phyloP scores from a whole-genome alignment of 2,113 vertebrate species.

The Atlantisia rogersi region DNA sequence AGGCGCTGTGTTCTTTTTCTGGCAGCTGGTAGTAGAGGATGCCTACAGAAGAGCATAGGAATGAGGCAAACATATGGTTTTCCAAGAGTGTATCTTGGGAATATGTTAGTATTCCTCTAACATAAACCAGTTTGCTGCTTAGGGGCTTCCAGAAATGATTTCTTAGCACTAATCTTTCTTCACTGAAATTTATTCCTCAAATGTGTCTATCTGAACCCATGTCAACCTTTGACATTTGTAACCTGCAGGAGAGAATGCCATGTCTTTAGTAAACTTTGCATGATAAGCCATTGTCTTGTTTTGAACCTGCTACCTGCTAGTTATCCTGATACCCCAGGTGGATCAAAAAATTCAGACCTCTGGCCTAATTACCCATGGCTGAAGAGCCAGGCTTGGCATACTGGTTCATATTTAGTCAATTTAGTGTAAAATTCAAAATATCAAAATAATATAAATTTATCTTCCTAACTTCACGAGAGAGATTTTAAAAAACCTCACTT shows the following conservation, averaged over 20 bases:
- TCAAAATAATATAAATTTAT: not conserved
- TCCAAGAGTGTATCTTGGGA: not conserved
- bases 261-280: not conserved
- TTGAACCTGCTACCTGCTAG: not conserved
- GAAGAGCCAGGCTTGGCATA: not conserved
- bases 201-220: not conserved
- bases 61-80: not conserved
- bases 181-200: not conserved
- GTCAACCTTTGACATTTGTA: not conserved
- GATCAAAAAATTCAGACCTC: not conserved
- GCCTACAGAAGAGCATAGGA: not conserved
- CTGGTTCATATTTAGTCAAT: not conserved
- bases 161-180: not conserved
- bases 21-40: not conserved
- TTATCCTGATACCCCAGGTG: not conserved
- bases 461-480: not conserved
- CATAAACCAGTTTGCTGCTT: not conserved
- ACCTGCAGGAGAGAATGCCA: not conserved
- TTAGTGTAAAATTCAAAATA: not conserved
- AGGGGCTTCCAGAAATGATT: not conserved
- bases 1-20: not conserved
- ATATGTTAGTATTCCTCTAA: not conserved
- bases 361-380: not conserved
- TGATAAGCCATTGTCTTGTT: not conserved
- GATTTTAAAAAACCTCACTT: accelerated